These are phyloP conservation scores for Antigone vipio DNA, from an alignment of 2,113 vertebrate species.

Conservation along the genomic window DNA sequence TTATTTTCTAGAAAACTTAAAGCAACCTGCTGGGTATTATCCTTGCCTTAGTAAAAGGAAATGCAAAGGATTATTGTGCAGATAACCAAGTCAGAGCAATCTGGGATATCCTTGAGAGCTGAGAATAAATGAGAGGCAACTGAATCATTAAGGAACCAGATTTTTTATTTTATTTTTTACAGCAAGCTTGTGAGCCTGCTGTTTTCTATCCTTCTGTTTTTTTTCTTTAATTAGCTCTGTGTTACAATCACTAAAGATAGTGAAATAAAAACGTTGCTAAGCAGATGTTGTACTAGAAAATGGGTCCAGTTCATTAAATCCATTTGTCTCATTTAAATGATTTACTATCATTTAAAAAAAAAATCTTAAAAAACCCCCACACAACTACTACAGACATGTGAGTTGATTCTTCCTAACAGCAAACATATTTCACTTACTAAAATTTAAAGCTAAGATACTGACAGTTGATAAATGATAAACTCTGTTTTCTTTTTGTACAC, in stretches of 20 bases:
- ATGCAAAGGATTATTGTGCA: neutral
- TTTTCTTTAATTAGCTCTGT: slow-evolving; percentile 30
- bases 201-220: neutral
- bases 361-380: neutral
- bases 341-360: neutral
- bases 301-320: neutral
- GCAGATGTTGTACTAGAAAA: slow-evolving; percentile 13
- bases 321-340: neutral
- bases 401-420: neutral
- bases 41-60: neutral
- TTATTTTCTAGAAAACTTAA: neutral
- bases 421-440: neutral
- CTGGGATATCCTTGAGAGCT: neutral
- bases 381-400: neutral
- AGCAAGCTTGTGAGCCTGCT: neutral
- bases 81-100: neutral
- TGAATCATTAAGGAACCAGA: neutral
- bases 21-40: neutral
- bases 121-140: slow-evolving; percentile 18
- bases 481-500: neutral
- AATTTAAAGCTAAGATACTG: neutral
- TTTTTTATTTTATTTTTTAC: neutral
- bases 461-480: neutral
- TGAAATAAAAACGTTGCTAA: neutral
- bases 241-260: neutral